Evolutionary conservation across 2,113 vertebrate genomes (phyloP).

Genomic region (Regulus satrapa): DNA sequence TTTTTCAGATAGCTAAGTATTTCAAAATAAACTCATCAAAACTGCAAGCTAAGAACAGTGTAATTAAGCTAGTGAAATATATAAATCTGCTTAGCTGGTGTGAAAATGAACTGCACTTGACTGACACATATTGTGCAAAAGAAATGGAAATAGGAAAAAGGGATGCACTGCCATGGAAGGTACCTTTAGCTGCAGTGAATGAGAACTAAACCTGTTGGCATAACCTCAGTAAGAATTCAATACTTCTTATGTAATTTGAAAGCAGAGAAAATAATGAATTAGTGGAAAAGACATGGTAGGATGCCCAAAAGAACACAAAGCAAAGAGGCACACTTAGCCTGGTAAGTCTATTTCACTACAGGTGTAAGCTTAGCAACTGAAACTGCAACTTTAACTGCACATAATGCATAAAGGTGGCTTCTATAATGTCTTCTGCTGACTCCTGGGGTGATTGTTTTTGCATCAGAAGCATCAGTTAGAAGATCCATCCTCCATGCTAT

Average conservation of each 20-base stretch:
- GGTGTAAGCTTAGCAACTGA: not conserved
- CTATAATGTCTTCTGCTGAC: not conserved
- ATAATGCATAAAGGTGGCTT: not conserved
- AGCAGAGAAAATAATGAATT: not conserved
- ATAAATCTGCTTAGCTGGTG: not conserved
- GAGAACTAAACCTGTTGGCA: not conserved
- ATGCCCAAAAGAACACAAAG: not conserved
- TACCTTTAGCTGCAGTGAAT: not conserved
- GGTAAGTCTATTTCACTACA: not conserved
- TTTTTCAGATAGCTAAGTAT: not conserved
- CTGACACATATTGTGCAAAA: not conserved
- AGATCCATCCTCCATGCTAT: not conserved
- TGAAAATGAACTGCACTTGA: not conserved
- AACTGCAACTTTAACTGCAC: not conserved
- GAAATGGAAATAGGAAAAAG: not conserved
- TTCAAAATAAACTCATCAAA: not conserved
- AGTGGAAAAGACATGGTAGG: not conserved
- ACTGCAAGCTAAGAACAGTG: not conserved
- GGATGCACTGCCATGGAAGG: not conserved
- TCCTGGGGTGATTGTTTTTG: not conserved
- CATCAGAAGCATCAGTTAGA: not conserved
- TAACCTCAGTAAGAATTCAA: not conserved
- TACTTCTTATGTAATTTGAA: not conserved
- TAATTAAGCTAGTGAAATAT: not conserved
- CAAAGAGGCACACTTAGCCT: not conserved